Percentiles rank a stretch among this genome's conserved stretches.
phyloP scores from a whole-genome alignment of 2,888 invertebrate species.

The Macrophya annulata region DNA sequence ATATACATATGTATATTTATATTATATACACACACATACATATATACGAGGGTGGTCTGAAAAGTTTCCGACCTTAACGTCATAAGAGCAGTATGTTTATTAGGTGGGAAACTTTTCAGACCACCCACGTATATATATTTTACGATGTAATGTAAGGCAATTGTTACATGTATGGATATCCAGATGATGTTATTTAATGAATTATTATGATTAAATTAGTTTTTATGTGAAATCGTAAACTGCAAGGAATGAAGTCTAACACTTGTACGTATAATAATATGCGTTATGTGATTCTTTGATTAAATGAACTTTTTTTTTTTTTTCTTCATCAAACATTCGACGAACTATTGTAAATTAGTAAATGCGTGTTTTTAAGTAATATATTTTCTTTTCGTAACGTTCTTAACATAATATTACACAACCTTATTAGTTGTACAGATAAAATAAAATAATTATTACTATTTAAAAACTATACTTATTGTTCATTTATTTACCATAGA shows the following conservation, averaged over 20 bases:
- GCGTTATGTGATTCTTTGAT: not conserved
- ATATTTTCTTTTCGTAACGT: conserved; percentile 43
- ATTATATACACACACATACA: no score
- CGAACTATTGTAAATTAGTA: conserved; percentile 20
- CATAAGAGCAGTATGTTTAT: no score
- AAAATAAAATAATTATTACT: conserved; percentile 61
- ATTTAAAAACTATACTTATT: conserved; percentile 56
- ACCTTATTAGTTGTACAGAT: conserved; percentile 53
- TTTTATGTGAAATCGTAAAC: not conserved
- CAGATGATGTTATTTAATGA: conserved; percentile 11
- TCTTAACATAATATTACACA: conserved; percentile 39
- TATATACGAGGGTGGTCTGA: no score
- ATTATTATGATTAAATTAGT: not conserved
- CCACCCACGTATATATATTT: conserved; percentile 22
- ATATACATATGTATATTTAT: no score
- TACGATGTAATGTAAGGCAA: conserved; percentile 2
- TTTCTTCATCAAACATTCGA: not conserved
- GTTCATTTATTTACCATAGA: conserved; percentile 12
- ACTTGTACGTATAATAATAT: not conserved
- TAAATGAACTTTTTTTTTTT: not conserved
- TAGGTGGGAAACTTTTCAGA: no score
- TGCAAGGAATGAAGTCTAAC: not conserved
- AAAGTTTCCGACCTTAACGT: no score
- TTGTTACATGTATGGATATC: not conserved
- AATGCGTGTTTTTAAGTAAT: conserved; percentile 26